Conservation (phyloP, 1,140 invertebrate species). For the Pogonus chalceus region DNA sequence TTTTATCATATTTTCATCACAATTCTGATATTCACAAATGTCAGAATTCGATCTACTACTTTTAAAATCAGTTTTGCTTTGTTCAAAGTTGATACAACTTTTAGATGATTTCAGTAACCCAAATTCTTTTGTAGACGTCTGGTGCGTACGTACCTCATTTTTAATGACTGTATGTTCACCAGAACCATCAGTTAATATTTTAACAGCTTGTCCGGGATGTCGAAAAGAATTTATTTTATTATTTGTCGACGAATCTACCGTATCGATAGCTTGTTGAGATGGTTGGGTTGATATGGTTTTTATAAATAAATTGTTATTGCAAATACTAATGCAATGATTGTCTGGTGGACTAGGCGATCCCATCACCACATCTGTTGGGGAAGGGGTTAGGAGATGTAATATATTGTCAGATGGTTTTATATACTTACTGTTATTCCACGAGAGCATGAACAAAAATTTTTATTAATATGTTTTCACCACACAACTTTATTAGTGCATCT, state of each 20-base stretch:
- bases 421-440: slow-evolving; percentile 37
- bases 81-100: slow-evolving; percentile 30
- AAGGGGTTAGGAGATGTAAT: slow-evolving; percentile 39
- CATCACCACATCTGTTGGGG: slow-evolving; percentile 44
- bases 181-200: slow-evolving; percentile 39
- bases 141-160: slow-evolving; percentile 33
- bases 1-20: slow-evolving; percentile 55
- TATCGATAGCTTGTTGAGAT: slow-evolving; percentile 23
- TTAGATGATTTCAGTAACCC: slow-evolving; percentile 28
- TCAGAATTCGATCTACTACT: slow-evolving; percentile 31
- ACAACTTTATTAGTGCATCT: too few relatives aligned
- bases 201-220: slow-evolving; percentile 43
- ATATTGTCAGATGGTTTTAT: slow-evolving; percentile 21
- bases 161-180: slow-evolving; percentile 35
- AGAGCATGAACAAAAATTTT: slow-evolving; percentile 15
- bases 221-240: slow-evolving; percentile 27
- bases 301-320: slow-evolving; percentile 36
- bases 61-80: slow-evolving; percentile 26
- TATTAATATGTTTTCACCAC: not conserved
- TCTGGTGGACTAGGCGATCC: slow-evolving; percentile 39
- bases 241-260: slow-evolving; percentile 30
- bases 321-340: slow-evolving; percentile 37
- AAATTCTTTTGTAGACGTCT: slow-evolving; percentile 14
- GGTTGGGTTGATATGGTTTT: slow-evolving; percentile 27
- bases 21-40: slow-evolving; percentile 36